Conservation (phyloP, 2,113 vertebrate species). For the Cyanistes caeruleus region DNA sequence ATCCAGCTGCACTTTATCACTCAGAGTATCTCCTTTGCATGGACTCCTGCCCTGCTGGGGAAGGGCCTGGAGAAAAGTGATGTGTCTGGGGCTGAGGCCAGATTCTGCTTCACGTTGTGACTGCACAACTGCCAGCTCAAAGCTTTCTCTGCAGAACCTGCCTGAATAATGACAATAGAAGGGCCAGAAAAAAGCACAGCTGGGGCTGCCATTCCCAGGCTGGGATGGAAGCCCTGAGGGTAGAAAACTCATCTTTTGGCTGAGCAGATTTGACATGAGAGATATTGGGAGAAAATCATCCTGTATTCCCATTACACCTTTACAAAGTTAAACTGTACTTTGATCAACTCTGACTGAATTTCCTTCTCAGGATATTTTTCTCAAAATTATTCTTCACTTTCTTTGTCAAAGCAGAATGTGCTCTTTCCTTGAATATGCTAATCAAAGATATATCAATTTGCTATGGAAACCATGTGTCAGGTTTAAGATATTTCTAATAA, state of each 20-base stretch:
- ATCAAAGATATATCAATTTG: not conserved
- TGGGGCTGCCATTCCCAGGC: not conserved
- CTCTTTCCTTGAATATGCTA: not conserved
- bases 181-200: not conserved
- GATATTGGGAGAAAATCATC: not conserved
- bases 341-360: conserved; percentile 5
- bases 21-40: not conserved
- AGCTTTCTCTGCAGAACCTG: not conserved
- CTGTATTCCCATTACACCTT: not conserved
- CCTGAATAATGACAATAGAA: not conserved
- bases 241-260: not conserved
- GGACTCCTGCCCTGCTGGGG: not conserved
- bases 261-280: not conserved
- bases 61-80: not conserved
- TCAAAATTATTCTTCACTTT: not conserved
- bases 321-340: not conserved
- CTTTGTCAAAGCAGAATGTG: not conserved
- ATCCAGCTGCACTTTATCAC: not conserved
- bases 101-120: not conserved
- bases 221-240: not conserved
- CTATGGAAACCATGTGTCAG: not conserved
- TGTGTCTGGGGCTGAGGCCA: accelerated
- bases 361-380: not conserved
- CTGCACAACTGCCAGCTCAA: not conserved
- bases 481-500: not conserved